Evolutionary conservation across 2,797 vertebrate species (phyloP).

Genomic region (Lerista edwardsae): DNA sequence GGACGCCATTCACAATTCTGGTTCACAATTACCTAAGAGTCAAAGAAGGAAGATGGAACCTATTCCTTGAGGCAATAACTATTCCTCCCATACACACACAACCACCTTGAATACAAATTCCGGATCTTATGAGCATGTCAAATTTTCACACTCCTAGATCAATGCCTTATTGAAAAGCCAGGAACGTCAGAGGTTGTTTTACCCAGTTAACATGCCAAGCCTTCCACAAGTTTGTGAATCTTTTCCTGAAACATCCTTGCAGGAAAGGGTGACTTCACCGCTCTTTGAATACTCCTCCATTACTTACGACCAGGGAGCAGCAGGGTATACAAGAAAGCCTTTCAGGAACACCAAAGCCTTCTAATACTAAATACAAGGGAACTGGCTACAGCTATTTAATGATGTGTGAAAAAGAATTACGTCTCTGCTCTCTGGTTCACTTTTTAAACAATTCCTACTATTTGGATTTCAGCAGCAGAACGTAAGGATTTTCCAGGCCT

Average conservation of each 20-base stretch:
- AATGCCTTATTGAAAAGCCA: neutral
- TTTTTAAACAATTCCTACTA: neutral
- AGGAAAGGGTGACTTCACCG: neutral
- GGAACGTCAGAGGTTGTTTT: neutral
- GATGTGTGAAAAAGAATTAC: neutral
- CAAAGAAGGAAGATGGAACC: neutral
- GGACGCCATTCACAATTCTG: neutral
- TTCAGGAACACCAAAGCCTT: no score
- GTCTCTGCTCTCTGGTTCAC: neutral
- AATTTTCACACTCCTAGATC: neutral
- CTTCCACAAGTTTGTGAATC: neutral
- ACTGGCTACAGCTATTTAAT: neutral
- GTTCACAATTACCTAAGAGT: neutral
- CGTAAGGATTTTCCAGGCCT: neutral
- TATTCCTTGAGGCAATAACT: neutral
- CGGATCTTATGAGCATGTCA: neutral
- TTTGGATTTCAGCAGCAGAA: neutral
- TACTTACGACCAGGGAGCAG: no score
- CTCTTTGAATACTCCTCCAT: neutral
- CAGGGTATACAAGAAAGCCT: no score
- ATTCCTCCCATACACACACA: neutral
- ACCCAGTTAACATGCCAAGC: neutral
- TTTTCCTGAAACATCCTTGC: conserved; percentile 1
- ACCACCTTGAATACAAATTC: neutral
- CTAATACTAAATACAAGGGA: no score